phyloP scores from a whole-genome alignment of 1,140 invertebrate genomes.

The Diabrotica virgifera region DNA sequence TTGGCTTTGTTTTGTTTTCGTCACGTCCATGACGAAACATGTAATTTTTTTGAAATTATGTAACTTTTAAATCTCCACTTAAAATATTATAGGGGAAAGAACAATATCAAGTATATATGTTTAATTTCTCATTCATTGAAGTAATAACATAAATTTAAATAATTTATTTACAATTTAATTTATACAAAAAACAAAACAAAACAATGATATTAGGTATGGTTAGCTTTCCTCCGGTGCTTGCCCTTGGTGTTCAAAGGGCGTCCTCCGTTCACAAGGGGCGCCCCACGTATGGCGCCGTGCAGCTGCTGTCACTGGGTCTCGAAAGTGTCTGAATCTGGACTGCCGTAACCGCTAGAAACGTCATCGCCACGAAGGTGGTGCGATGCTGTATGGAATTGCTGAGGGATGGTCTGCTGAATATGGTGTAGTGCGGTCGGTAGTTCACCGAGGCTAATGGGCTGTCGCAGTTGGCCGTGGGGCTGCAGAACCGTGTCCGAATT shows the following conservation, averaged over 20 bases:
- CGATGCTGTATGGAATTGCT: not conserved
- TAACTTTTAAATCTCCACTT: no score
- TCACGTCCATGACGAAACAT: no score
- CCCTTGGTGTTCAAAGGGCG: not conserved
- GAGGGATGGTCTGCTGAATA: conserved; percentile 23
- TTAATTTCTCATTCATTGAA: not conserved
- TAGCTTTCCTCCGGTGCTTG: not conserved
- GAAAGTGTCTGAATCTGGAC: conserved; percentile 61
- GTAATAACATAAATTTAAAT: not conserved
- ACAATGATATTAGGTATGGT: not conserved
- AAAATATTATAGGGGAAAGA: no score
- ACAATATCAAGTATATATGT: no score
- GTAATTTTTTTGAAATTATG: no score
- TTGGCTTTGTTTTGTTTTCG: no score
- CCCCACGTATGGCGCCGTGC: not conserved
- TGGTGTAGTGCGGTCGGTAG: not conserved
- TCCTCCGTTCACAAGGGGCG: not conserved
- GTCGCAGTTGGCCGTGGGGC: conserved; percentile 43
- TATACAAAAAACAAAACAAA: not conserved
- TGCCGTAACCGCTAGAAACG: conserved; percentile 61
- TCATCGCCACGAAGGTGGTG: conserved; percentile 51
- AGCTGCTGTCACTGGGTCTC: conserved; percentile 46
- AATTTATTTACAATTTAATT: not conserved
- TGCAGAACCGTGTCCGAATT: conserved; percentile 45
- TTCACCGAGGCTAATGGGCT: conserved; percentile 48